Base-by-base conservation (phyloP, 2,113 vertebrate species). In the Sapayoa aenigma region DNA sequence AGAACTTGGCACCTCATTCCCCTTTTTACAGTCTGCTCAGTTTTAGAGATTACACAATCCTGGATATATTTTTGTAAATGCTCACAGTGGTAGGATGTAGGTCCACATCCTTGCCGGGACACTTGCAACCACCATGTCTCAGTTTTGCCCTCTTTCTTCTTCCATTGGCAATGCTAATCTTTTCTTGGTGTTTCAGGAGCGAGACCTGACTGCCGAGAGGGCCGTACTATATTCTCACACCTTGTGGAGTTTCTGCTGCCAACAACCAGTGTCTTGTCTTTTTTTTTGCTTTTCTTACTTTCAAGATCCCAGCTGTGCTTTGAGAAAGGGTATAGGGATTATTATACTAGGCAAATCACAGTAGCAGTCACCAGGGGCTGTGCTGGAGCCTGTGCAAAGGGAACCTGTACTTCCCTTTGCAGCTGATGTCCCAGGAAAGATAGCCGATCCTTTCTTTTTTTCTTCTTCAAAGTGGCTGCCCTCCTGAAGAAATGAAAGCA, bases 351-450 rank as follows among this genome's bases (percentile, higher is more conserved):
- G 42, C 42, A 7, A 93, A 87, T 71, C 63, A 74, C 81, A 77
- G 41, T 2, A 20, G 25, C 0, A 5, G 39, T 65, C 0, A 0
- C 24, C 2, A 6, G 5, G 53, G 55, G 8, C 14, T 62, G 8
- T 53, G 14, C 52, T 39, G 16, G 21, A 76, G 25, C 17, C 49
- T 49, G 16, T n/a, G 37, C 14, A 53, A 73, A 56, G 11, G 63
- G 67, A 94, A 80, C 63, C 78, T 52, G 16, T 14, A 50, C 46
- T 91, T 95, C 63, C 58, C 23, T 85, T 73, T 68, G 30, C 11
- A 37, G 67, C 2, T 4, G 0, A 37, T 55, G 25, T 9, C n/a
- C 37, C 28, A 62, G 55, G 0, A 0, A 69, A 92, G 19, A 30
- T 11, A 5, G 24, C 9, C 66, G 28, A 66, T 46, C 12, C 15